Conservation (phyloP, 2,113 vertebrate species). For the Poeciliopsis prolifica region DNA sequence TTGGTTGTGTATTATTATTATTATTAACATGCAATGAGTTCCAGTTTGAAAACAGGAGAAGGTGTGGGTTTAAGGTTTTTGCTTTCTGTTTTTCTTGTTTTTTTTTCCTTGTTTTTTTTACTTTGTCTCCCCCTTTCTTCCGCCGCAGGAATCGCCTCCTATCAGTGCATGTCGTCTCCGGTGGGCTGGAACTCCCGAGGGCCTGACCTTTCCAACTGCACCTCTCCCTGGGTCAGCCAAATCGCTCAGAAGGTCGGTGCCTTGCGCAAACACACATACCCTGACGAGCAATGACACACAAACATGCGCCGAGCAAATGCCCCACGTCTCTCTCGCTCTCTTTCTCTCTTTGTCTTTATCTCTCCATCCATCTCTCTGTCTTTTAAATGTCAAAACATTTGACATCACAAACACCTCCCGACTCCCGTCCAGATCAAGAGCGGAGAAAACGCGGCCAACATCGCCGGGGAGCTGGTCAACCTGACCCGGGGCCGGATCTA, state of each 20-base stretch:
- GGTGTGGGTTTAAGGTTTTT: background rate
- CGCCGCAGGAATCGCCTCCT: conserved; percentile 87
- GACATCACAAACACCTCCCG: conserved; percentile 56
- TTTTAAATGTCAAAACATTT: conserved; percentile 70
- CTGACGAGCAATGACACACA: conserved; percentile 13
- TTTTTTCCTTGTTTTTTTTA: background rate
- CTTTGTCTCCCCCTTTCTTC: conserved; percentile 18
- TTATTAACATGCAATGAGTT: background rate
- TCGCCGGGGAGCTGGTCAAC: conserved; percentile 90
- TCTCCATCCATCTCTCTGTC: background rate
- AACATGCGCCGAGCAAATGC: conserved; percentile 32
- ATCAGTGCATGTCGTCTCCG: conserved; percentile 84
- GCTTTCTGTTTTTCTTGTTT: background rate
- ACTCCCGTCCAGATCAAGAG: conserved; percentile 87
- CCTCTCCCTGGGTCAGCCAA: conserved; percentile 92
- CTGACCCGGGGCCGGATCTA: conserved; percentile 91
- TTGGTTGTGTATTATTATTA: background rate
- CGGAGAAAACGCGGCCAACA: conserved; percentile 94
- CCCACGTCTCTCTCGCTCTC: conserved; percentile 26
- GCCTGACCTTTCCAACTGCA: conserved; percentile 91
- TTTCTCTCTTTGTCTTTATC: background rate
- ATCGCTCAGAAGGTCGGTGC: conserved; percentile 89
- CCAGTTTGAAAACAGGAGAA: background rate
- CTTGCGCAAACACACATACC: background rate
- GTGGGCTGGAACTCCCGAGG: conserved; percentile 89